Evolutionary conservation across 1,140 invertebrate species (phyloP).

Genomic region (Euura lappo): DNA sequence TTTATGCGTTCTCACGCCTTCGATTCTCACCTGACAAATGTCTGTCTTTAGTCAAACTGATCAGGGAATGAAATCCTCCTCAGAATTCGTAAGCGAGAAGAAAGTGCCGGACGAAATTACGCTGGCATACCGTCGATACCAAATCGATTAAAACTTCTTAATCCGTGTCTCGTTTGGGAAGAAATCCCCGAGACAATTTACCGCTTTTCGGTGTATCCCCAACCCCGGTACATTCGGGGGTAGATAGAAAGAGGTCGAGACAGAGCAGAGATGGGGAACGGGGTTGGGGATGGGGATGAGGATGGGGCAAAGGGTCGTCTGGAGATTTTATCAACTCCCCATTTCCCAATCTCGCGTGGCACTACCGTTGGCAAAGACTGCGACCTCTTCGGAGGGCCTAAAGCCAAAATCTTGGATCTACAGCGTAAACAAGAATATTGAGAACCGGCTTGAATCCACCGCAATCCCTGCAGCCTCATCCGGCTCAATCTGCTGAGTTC

Average conservation of each 20-base stretch:
- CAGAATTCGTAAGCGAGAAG: too few species aligned
- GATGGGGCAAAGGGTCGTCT: neutral
- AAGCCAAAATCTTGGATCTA: slow-evolving; percentile 7
- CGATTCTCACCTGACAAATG: too few species aligned
- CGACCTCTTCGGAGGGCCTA: neutral
- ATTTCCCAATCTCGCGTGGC: neutral
- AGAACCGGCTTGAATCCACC: neutral
- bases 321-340: slow-evolving; percentile 5
- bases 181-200: slow-evolving; percentile 3
- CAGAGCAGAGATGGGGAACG: neutral
- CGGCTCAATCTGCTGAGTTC: slow-evolving; percentile 13
- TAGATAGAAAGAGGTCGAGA: neutral
- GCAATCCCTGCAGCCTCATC: neutral
- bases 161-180: neutral
- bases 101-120: too few species aligned
- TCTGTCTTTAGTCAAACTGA: too few species aligned
- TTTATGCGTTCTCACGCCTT: too few species aligned
- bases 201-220: neutral
- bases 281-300: neutral
- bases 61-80: too few species aligned
- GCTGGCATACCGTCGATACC: neutral
- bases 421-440: slow-evolving; percentile 5
- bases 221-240: neutral
- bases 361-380: neutral
- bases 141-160: neutral